Percentiles rank a stretch among this genome's conserved stretches.
phyloP scores from a whole-genome alignment of 2,113 vertebrate species.

The Pontoporia blainvillei region DNA sequence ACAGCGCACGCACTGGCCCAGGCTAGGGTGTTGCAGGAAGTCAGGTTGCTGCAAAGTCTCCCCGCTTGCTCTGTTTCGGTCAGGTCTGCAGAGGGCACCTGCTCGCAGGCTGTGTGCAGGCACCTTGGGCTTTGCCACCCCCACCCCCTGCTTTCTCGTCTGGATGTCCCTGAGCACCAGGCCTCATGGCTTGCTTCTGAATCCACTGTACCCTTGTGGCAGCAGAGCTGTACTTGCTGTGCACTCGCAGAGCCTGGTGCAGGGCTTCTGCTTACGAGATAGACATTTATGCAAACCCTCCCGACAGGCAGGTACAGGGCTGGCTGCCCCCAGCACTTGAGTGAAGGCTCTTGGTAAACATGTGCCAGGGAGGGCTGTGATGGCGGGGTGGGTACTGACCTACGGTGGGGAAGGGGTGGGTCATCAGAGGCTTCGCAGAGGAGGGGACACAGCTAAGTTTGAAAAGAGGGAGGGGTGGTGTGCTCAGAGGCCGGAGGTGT shows the following conservation, averaged over 20 bases:
- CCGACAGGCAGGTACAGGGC: not conserved
- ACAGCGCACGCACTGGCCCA: rapidly evolving
- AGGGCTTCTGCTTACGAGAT: not conserved
- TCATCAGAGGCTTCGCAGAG: not conserved
- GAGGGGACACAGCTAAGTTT: not conserved
- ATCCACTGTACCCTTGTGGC: not conserved
- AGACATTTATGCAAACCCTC: not conserved
- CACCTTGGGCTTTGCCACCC: too few species aligned
- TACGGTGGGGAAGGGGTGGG: not conserved
- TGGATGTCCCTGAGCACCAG: not conserved
- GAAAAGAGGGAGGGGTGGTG: not conserved
- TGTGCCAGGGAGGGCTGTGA: not conserved
- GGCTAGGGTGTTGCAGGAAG: not conserved
- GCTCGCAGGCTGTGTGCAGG: rapidly evolving
- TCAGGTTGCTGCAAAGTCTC: not conserved
- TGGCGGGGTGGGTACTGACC: not conserved
- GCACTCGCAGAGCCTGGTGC: not conserved
- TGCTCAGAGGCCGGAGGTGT: not conserved
- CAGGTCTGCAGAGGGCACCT: too few species aligned
- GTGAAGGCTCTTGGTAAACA: too few species aligned
- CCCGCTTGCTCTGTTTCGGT: not conserved
- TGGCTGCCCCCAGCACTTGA: rapidly evolving
- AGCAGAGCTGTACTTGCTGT: not conserved
- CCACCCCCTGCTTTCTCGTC: not conserved
- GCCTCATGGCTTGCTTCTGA: not conserved